Conservation (phyloP, 2,113 vertebrate species). For the Petrocephalus microphthalmus region DNA sequence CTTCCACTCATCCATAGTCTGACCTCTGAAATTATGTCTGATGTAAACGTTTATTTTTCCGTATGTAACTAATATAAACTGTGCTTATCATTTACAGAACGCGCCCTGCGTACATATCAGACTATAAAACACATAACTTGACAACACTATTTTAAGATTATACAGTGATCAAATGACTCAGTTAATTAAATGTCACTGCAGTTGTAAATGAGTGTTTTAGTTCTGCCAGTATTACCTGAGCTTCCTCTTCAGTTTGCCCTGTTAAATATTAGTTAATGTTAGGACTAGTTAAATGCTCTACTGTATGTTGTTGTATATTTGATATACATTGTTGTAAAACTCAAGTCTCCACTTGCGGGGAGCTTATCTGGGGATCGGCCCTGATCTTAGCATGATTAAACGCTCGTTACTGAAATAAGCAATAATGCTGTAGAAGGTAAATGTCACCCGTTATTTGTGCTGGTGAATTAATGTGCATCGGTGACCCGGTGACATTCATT, state of each 20-base stretch:
- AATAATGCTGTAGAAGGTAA: not conserved
- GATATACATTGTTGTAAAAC: not conserved
- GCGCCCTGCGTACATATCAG: not conserved
- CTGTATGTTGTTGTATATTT: not conserved
- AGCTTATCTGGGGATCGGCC: not conserved
- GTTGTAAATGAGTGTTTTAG: not conserved
- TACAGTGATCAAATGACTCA: not conserved
- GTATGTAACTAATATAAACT: not conserved
- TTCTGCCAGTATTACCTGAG: not conserved
- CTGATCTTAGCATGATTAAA: not conserved
- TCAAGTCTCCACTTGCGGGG: not conserved
- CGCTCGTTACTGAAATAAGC: not conserved
- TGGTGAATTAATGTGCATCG: not conserved
- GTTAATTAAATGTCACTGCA: not conserved
- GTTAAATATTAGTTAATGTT: not conserved
- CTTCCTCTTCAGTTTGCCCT: not conserved
- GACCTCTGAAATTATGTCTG: not conserved
- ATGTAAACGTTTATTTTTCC: not conserved
- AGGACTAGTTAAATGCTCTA: not conserved
- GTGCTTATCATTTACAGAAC: not conserved
- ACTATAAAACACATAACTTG: not conserved
- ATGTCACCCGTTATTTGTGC: not conserved
- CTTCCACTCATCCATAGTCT: not conserved
- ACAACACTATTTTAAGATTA: not conserved
- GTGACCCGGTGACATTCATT: not conserved